Base-by-base conservation (phyloP, 2,113 vertebrate species). In the Pseudolaguvia tuberculata region DNA sequence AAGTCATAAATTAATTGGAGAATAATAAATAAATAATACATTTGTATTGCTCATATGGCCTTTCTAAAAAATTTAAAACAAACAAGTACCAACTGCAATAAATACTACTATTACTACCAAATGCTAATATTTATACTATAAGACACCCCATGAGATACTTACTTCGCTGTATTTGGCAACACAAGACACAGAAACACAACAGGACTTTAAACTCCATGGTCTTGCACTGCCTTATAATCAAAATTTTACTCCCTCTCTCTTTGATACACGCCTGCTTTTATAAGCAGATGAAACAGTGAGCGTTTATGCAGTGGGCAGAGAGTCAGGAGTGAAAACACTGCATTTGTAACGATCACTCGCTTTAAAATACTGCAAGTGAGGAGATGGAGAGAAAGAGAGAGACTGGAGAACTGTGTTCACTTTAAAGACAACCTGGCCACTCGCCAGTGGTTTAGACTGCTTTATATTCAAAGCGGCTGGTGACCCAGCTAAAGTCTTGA, bases 131-230 rank as follows among this genome's bases (percentile, higher is more conserved):
- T n/a, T n/a, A n/a, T n/a, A n/a, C n/a, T n/a, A n/a, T n/a, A n/a
- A n/a, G n/a, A n/a, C n/a, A n/a, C n/a, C n/a, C n/a, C n/a, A n/a
- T 50, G 39, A 76, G 76, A 70, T 83, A 91, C 91, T 90, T 85
- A 92, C 91, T 88, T 48, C 67, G 76, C 53, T 87, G 88, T 86
- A 88, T 66, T 82, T 87, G 79, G 63, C 81, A n/a, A n/a, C n/a
- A 69, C 83, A 88, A 79, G 25, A 88, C 58, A 77, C 78, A 78
- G 73, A 79, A 72, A 78, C 15, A 77, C 81, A 82, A 18, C 82
- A 91, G 89, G 88, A 92, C 91, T 92, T 90, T 91, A 89, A 81
- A 87, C 88, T 52, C 55, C 89, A 91, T 89, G 80, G 81, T 77
- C 57, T 70, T 76, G 69, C 63, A 78, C 79, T 86, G 85, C 75